Percentiles rank a stretch among this genome's conserved stretches.
These are phyloP conservation scores for Pteria penguin DNA, from an alignment of 2,888 invertebrate genomes.

Conservation along the genomic window DNA sequence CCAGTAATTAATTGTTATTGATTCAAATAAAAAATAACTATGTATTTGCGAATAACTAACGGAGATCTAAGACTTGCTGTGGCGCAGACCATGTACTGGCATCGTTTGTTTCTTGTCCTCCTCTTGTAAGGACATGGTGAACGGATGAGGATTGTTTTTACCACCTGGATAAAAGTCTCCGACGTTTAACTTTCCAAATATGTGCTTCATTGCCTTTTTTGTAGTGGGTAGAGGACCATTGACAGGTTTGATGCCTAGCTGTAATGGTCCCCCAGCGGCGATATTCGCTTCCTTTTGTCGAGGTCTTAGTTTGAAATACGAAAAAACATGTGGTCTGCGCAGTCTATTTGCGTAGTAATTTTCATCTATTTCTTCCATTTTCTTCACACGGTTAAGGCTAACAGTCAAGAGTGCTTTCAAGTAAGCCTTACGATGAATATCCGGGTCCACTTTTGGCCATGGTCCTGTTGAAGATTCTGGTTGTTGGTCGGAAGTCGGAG, in stretches of 20 bases:
- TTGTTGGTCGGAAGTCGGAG: slow-evolving; percentile 19
- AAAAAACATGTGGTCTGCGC: slow-evolving; percentile 38
- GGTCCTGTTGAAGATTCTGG: background rate
- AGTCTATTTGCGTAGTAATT: slow-evolving; percentile 28
- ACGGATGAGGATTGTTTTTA: slow-evolving; percentile 26
- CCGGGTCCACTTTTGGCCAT: slow-evolving; percentile 14
- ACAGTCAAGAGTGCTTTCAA: slow-evolving; percentile 28
- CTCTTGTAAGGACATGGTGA: slow-evolving; percentile 26
- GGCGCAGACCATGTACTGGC: slow-evolving; percentile 28
- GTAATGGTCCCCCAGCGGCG: slow-evolving; percentile 7
- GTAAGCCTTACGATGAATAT: slow-evolving; percentile 39
- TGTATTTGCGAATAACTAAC: no score
- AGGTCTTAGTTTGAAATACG: slow-evolving; percentile 39
- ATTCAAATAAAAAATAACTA: no score
- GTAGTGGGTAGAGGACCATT: background rate
- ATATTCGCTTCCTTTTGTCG: slow-evolving; percentile 30
- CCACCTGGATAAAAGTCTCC: slow-evolving; percentile 40
- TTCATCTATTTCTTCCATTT: slow-evolving; percentile 37
- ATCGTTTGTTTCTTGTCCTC: slow-evolving; percentile 40
- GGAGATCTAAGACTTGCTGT: slow-evolving; percentile 11
- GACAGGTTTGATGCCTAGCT: slow-evolving; percentile 35
- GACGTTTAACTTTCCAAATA: slow-evolving; percentile 38
- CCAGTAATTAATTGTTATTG: no score
- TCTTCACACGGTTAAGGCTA: slow-evolving; percentile 27
- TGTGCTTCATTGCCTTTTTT: slow-evolving; percentile 38